phyloP scores from a whole-genome alignment of 2,797 vertebrate species.

The Pseudocheirus occidentalis region DNA sequence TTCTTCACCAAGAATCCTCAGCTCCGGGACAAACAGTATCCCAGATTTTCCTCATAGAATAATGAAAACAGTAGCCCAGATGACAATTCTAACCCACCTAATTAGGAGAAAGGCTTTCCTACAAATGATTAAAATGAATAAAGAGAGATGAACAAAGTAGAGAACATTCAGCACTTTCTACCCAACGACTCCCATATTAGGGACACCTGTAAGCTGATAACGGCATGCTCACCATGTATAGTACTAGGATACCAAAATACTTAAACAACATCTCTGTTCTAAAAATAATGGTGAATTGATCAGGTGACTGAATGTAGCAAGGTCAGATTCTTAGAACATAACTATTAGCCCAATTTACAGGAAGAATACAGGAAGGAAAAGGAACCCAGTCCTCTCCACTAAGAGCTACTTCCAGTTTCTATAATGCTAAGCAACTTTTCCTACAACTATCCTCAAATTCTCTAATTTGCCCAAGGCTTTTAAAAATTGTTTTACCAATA shows the following conservation, averaged over 20 bases:
- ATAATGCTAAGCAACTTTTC: background rate
- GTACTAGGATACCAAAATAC: background rate
- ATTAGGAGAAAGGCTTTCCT: slow-evolving; percentile 20
- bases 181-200: background rate
- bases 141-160: slow-evolving; percentile 7
- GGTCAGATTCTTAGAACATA: background rate
- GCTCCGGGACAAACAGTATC: background rate
- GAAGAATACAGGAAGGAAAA: background rate
- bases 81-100: background rate
- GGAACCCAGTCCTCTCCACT: background rate
- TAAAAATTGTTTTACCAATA: background rate
- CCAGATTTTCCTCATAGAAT: slow-evolving; percentile 3
- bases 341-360: slow-evolving; percentile 13
- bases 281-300: slow-evolving; percentile 33
- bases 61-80: background rate
- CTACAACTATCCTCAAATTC: background rate
- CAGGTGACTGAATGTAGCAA: slow-evolving; percentile 23
- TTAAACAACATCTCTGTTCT: background rate
- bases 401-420: background rate
- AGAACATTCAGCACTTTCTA: background rate
- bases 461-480: background rate
- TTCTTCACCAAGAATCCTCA: slow-evolving; percentile 16
- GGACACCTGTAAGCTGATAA: slow-evolving; percentile 16
- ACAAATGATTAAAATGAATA: slow-evolving; percentile 32
- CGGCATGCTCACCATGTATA: background rate